Evolutionary conservation across 2,797 vertebrate genomes (phyloP), one percentile per base, ranked within the genome.

Genomic region (Microctenopoma lineatum): DNA sequence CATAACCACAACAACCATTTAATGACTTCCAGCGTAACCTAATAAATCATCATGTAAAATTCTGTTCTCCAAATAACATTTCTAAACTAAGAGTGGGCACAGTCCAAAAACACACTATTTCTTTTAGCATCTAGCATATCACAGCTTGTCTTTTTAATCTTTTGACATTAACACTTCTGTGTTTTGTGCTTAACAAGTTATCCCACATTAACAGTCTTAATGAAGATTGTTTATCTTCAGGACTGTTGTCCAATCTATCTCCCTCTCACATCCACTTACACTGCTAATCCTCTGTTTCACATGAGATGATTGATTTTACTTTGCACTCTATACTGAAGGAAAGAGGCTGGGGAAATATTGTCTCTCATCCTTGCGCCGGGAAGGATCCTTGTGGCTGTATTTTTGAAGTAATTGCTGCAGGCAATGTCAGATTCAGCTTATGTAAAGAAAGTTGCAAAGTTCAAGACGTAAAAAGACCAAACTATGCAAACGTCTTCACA

Each of bases 221-320:
- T 46, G 25, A 41, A n/a, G 25, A 34, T 61, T 48, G 56, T 54
- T 38, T 10, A 56, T 52, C 54, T 36, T 36, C 8, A 52, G 39
- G 9, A 27, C 21, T 21, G 25, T 48, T 27, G 26, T 58, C 41
- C 16, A 21, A 44, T 50, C 51, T 9, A 42, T 60, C 59, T 13
- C n/a, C 50, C 57, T 61, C 36, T 25, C 38, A 27, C n/a, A 2
- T 32, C 56, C 34, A 26, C 14, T 56, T 26, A 10, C n/a, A 48
- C 15, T 18, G 18, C 38, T 18, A 26, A 51, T 57, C 15, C 45
- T 51, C 3, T 26, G 46, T 46, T 74, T n/a, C 27, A 34, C 53
- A 66, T 3, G 2, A 59, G 18, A 71, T 63, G 16, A 60, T 48
- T 72, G 51, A 70, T 59, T 77, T 75, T 16, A 51, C 32, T 41